A percentile compares a stretch with the other conserved stretches of the same genome.
Conservation (phyloP, 2,888 invertebrate species). For the Lordiphosa andalusiaca region DNA sequence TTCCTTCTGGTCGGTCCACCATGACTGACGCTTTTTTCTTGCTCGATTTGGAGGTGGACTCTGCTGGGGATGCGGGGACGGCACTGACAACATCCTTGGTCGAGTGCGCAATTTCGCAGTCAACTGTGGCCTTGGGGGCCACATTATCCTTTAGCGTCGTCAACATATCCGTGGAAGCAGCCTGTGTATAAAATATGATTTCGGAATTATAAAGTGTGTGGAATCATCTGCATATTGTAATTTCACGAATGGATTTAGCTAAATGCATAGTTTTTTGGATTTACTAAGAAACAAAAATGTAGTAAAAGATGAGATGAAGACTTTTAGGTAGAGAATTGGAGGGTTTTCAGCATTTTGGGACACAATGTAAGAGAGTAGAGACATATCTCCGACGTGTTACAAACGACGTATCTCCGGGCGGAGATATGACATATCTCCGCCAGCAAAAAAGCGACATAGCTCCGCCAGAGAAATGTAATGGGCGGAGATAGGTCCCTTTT, state of each 20-base stretch:
- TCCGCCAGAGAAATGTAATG: too few species aligned
- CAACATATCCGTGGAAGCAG: slow-evolving; percentile 7
- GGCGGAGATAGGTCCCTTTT: too few species aligned
- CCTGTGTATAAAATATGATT: slow-evolving; percentile 23
- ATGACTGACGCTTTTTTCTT: slow-evolving; percentile 1
- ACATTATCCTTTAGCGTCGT: slow-evolving; percentile 5
- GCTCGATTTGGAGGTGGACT: background rate
- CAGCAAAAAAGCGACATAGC: too few species aligned
- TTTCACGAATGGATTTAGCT: background rate
- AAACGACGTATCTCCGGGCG: too few species aligned
- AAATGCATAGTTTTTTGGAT: background rate
- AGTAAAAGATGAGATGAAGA: too few species aligned
- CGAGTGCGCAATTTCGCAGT: slow-evolving; percentile 17
- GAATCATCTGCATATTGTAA: slow-evolving; percentile 15
- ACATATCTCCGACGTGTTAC: too few species aligned
- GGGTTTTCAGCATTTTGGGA: too few species aligned
- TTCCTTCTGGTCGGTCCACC: slow-evolving; percentile 31
- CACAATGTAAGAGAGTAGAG: too few species aligned
- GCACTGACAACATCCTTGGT: slow-evolving; percentile 9
- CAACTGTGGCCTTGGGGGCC: slow-evolving; percentile 17
- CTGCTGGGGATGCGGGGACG: background rate
- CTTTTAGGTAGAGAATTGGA: too few species aligned
- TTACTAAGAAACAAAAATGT: too few species aligned
- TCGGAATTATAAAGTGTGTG: slow-evolving; percentile 10
- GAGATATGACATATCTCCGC: too few species aligned